phyloP scores from a whole-genome alignment of 1,140 invertebrate genomes.

The Geopemphigus sp. region DNA sequence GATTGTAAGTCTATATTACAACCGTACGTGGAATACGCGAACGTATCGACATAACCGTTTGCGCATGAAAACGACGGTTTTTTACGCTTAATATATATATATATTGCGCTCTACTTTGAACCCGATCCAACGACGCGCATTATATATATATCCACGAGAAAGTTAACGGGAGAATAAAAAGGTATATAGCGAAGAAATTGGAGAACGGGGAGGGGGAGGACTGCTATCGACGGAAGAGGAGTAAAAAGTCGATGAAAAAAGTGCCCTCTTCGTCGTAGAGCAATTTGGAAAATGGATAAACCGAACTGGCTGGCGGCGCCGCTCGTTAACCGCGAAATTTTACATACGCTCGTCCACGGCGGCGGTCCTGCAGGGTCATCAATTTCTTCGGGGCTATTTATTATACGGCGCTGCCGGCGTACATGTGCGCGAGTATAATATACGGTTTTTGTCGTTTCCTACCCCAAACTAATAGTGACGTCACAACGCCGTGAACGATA shows the following conservation, averaged over 20 bases:
- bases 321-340: conserved; percentile 17
- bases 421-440: no score
- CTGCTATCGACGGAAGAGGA: no score
- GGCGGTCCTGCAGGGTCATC: conserved; percentile 1
- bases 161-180: not conserved
- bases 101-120: not conserved
- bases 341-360: conserved; percentile 6
- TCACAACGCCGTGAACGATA: not conserved
- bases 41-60: no score
- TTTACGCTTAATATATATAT: no score
- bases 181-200: not conserved
- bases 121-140: not conserved
- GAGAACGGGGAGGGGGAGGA: not conserved
- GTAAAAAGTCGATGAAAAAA: not conserved
- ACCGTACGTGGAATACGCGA: no score
- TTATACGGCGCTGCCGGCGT: not conserved
- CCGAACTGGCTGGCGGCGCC: not conserved
- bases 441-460: not conserved
- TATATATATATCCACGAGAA: not conserved
- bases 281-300: conserved; percentile 31
- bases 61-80: no score
- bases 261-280: not conserved
- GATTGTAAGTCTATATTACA: no score
- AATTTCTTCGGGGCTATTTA: conserved; percentile 23
- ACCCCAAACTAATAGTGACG: not conserved